phyloP scores from a whole-genome alignment of 2,797 vertebrate genomes.

The Coracias cyanogaster region DNA sequence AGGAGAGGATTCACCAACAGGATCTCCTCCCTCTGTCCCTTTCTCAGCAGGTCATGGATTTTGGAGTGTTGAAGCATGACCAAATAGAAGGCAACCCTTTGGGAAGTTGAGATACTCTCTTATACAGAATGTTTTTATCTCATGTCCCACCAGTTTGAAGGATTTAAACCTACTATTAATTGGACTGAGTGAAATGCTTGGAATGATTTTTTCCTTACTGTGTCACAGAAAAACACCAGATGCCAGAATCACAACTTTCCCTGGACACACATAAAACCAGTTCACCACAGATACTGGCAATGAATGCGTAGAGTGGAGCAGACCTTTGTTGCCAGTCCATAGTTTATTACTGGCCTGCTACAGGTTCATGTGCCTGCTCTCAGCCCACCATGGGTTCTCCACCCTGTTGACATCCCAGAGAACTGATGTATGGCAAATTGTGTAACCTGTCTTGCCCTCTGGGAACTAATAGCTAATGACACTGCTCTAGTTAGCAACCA shows the following conservation, averaged over 20 bases:
- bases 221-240: neutral
- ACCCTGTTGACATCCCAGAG: fast-evolving
- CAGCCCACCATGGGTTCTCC: neutral
- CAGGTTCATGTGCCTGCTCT: neutral
- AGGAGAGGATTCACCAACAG: neutral
- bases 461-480: neutral
- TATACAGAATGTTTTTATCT: neutral
- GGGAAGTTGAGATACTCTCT: neutral
- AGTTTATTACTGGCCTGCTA: neutral
- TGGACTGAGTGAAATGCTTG: neutral
- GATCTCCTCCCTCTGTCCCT: fast-evolving
- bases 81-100: neutral
- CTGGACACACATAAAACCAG: neutral
- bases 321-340: neutral
- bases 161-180: neutral
- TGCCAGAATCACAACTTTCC: neutral
- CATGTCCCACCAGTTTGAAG: neutral
- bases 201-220: neutral
- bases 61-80: neutral
- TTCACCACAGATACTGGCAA: neutral
- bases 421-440: neutral
- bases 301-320: neutral
- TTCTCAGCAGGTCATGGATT: neutral
- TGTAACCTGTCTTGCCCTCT: neutral
- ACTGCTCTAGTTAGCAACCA: neutral